Base-by-base conservation (phyloP, 2,888 invertebrate genomes). In the Drosophila acutilabella region DNA sequence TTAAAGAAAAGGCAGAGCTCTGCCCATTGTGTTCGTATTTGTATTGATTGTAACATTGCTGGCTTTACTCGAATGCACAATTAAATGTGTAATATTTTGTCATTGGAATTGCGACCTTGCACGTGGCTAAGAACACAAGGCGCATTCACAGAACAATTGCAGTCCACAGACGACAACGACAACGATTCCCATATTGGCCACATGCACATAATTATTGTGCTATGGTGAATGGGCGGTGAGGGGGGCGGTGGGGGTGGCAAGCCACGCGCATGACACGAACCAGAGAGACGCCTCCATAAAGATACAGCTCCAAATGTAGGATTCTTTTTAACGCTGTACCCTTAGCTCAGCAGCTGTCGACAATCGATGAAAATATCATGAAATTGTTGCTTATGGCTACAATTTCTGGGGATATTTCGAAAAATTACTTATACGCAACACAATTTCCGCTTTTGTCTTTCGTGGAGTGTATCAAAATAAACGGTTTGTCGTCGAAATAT, bases 191-290 rank as follows among this genome's bases (percentile, higher is more conserved):
- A 79, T 64, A 75, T 77, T 75, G 80, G 77, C 72, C 78, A 77
- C 67, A 80, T 76, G 76, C 52, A 79, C 80, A 80, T 75, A 71
- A 71, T 77, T 77, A 79, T 79, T 74, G 54, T 69, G 56, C 47
- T 36, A 44, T 48, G 56, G n/a, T 33, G 51, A 45, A n/a, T n/a
- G 10, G 44, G 14, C 30, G 11, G 53, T 13, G 36, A 10, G 10
- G 41, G 40, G 7, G 36, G 36, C 5, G 4, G 36, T 36, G 33
- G 33, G 33, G 33, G 11, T 36, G 36, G 68, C 30, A 68, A 59
- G 74, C 57, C 75, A 78, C 70, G 75, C 75, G 79, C 74, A 74
- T 74, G 74, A 64, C 62, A 59, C 62, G 61, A 59, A 58, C 47
- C 30, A 30, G 42, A 59, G 62, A 74, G 41, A 36, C 14, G 61